These are phyloP conservation scores for Parapsyche elsis DNA, from an alignment of 1,140 invertebrate species.

Conservation along the genomic window DNA sequence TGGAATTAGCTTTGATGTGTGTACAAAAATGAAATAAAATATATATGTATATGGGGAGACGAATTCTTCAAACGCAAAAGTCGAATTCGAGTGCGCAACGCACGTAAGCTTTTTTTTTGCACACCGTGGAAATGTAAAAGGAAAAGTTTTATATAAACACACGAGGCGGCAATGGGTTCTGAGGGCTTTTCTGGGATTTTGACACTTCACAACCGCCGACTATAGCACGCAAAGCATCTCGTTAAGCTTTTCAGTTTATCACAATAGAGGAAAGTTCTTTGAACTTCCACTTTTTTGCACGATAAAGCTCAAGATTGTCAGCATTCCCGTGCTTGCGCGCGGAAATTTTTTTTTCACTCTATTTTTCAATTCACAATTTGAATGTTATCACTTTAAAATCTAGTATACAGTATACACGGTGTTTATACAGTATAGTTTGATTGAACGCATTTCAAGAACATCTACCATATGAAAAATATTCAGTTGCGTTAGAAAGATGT, in stretches of 20 bases:
- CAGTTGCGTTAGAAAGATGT: too few species aligned
- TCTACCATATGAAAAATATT: too few species aligned
- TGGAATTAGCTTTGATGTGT: conserved; percentile 2
- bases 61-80: conserved; percentile 4
- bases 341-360: too few species aligned
- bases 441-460: too few species aligned
- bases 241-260: conserved; percentile 33
- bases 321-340: too few species aligned
- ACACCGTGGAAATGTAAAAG: background rate
- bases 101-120: conserved; percentile 4
- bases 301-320: too few species aligned
- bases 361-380: too few species aligned
- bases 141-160: conserved; percentile 30
- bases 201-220: background rate
- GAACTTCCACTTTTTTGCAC: conserved; percentile 16
- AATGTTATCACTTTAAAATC: too few species aligned
- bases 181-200: conserved; percentile 30
- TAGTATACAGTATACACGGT: too few species aligned
- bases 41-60: background rate
- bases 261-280: conserved; percentile 28
- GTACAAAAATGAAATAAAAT: background rate
- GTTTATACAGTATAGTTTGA: too few species aligned
- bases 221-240: conserved; percentile 9
- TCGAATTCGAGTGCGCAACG: background rate
- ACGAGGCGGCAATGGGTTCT: background rate